Conservation (phyloP, 2,888 invertebrate genomes). For the Asteroscopus sphinx region DNA sequence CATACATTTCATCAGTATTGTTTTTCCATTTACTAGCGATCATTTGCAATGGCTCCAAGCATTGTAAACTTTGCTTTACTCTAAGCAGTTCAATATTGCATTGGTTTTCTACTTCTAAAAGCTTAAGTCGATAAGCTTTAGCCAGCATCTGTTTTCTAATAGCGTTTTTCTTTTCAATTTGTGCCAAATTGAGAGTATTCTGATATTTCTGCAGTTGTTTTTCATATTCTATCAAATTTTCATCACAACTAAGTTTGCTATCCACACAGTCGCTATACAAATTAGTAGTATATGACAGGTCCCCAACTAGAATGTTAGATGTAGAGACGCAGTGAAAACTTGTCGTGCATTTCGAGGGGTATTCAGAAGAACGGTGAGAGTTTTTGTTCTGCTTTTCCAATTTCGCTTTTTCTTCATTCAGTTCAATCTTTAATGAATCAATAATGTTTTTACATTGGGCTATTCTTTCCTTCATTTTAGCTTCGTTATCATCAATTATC, state of each 20-base stretch:
- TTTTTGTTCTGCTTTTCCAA: slow-evolving; percentile 68
- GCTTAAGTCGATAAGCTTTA: slow-evolving; percentile 82
- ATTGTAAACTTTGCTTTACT: slow-evolving; percentile 85
- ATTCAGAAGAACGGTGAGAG: slow-evolving; percentile 30
- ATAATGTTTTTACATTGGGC: slow-evolving; percentile 79
- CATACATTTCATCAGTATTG: slow-evolving; percentile 66
- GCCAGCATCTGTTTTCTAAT: slow-evolving; percentile 84
- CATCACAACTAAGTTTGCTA: slow-evolving; percentile 77
- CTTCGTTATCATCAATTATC: slow-evolving; percentile 74
- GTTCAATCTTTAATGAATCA: slow-evolving; percentile 79
- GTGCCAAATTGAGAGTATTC: slow-evolving; percentile 82
- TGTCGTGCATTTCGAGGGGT: slow-evolving; percentile 28
- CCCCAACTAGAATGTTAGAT: slow-evolving; percentile 45
- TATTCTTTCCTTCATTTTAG: slow-evolving; percentile 79
- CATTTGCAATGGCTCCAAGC: slow-evolving; percentile 81
- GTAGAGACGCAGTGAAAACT: slow-evolving; percentile 49
- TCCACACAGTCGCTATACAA: slow-evolving; percentile 74
- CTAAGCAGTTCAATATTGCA: slow-evolving; percentile 84
- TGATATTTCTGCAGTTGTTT: slow-evolving; percentile 84
- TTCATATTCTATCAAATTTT: slow-evolving; percentile 82
- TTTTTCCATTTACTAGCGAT: slow-evolving; percentile 82
- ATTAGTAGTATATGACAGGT: slow-evolving; percentile 52
- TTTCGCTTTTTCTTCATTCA: slow-evolving; percentile 80
- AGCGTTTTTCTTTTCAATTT: slow-evolving; percentile 84
- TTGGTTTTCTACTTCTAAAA: slow-evolving; percentile 86